Conservation (phyloP, 92 coral and sea anemone species). For the Diadumene lineata region DNA sequence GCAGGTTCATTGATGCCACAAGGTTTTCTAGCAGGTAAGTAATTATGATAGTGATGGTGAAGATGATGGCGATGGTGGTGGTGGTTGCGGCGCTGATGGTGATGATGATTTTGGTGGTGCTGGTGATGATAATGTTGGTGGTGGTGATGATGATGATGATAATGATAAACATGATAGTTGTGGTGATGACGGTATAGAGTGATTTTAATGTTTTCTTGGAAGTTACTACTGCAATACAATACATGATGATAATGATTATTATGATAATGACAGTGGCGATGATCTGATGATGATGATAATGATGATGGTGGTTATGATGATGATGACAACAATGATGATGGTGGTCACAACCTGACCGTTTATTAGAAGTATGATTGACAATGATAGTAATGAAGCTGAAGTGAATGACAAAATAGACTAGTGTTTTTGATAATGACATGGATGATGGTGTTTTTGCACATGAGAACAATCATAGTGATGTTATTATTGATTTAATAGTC, state of each 20-base stretch:
- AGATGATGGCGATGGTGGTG: background rate
- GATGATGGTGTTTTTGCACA: background rate
- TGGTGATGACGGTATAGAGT: no score
- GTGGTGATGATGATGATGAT: no score
- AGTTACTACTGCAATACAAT: no score
- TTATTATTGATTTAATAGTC: conserved; percentile 34
- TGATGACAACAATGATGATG: background rate
- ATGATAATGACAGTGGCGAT: no score
- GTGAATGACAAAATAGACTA: background rate
- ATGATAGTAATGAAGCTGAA: background rate
- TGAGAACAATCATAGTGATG: background rate
- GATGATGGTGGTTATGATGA: background rate
- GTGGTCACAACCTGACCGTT: background rate
- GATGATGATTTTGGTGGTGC: conserved; percentile 59
- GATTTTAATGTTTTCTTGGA: no score
- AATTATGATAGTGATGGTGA: background rate
- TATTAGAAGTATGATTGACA: background rate
- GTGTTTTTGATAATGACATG: background rate
- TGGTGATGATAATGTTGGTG: no score
- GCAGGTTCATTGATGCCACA: conserved; percentile 51
- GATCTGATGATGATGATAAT: background rate
- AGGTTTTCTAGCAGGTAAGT: conserved; percentile 60
- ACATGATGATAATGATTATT: no score
- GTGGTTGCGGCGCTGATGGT: conserved; percentile 48
- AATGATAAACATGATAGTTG: no score